A percentile compares a stretch with the other conserved stretches of the same genome.
phyloP scores from a whole-genome alignment of 2,888 invertebrate genomes.

The Apomyelois bistriatella region DNA sequence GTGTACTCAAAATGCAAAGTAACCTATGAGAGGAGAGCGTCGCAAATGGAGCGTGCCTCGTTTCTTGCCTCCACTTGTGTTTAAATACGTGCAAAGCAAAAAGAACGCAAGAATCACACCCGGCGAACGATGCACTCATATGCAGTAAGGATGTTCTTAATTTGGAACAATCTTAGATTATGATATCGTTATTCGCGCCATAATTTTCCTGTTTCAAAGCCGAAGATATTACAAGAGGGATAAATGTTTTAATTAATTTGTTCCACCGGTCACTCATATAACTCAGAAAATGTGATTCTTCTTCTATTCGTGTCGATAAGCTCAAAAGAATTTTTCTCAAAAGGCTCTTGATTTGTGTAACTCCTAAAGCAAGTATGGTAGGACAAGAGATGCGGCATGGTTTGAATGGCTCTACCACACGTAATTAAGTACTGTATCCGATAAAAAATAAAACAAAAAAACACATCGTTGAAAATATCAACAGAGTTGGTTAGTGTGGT shows the following conservation, averaged over 20 bases:
- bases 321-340: too few relatives aligned
- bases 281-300: too few relatives aligned
- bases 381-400: too few relatives aligned
- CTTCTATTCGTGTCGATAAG: too few relatives aligned
- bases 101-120: conserved; percentile 49
- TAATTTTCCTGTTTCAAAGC: conserved; percentile 3
- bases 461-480: neutral
- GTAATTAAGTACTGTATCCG: too few relatives aligned
- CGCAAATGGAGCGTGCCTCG: conserved; percentile 61
- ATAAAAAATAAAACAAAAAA: too few relatives aligned
- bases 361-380: too few relatives aligned
- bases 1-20: conserved; percentile 35
- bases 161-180: conserved; percentile 17
- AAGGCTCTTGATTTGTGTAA: too few relatives aligned
- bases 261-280: too few relatives aligned
- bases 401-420: too few relatives aligned
- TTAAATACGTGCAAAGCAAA: conserved; percentile 52
- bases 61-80: conserved; percentile 49
- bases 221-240: neutral
- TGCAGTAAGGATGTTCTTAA: conserved; percentile 19
- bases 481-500: conserved; percentile 1
- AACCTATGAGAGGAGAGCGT: conserved; percentile 42
- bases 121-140: conserved; percentile 15
- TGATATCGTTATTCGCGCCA: neutral
- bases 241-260: too few relatives aligned